A percentile compares a stretch with the other conserved stretches of the same genome.
Evolutionary conservation across 92 coral and sea anemone genomes (phyloP).

Genomic region (Ricordea florida): DNA sequence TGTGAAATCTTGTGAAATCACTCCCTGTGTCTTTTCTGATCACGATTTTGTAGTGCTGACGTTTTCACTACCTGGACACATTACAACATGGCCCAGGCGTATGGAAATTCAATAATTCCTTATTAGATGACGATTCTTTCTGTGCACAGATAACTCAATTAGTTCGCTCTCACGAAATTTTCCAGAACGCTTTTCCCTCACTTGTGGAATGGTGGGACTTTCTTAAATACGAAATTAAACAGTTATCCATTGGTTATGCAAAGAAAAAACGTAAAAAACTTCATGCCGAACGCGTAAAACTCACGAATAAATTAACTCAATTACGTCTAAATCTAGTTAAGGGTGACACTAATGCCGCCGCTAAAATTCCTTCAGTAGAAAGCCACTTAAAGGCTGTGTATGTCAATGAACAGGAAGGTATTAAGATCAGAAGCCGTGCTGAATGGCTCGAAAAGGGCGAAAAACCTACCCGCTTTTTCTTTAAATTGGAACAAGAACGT

Average conservation of each 20-base stretch:
- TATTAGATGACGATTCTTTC: not conserved
- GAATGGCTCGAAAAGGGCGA: slow-evolving; percentile 24
- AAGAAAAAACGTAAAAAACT: not conserved
- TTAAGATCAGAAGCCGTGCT: slow-evolving; percentile 2
- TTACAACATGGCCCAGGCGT: not conserved
- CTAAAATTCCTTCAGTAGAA: not conserved
- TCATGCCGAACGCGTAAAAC: not conserved
- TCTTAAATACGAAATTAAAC: not conserved
- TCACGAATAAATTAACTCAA: not conserved
- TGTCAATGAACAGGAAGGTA: not conserved
- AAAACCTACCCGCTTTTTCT: slow-evolving; percentile 8
- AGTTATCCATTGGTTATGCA: not conserved
- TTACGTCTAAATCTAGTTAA: not conserved
- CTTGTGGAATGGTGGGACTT: not conserved
- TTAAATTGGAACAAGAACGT: not conserved
- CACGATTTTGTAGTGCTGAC: not conserved
- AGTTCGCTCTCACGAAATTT: not conserved
- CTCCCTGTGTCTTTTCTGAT: not conserved
- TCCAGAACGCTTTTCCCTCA: not conserved
- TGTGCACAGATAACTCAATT: not conserved
- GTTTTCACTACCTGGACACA: not conserved
- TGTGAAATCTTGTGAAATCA: not conserved
- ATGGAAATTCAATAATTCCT: not conserved
- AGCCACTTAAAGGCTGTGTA: not conserved
- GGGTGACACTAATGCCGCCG: not conserved